Evolutionary conservation across 2,797 vertebrate species (phyloP).

Genomic region (Distichodus sexfasciatus): DNA sequence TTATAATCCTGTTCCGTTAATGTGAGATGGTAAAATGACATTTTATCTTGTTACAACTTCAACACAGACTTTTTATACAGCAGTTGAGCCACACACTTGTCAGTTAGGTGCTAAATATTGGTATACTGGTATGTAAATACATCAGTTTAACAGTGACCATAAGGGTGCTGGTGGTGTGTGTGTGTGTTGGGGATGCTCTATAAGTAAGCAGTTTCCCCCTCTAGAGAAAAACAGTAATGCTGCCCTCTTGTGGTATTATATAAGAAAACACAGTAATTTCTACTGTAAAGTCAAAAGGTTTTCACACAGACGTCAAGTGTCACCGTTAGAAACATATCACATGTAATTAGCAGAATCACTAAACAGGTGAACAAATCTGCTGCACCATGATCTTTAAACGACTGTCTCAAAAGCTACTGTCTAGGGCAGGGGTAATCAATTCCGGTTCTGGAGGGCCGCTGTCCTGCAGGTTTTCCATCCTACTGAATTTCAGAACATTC

Average conservation of each 20-base stretch:
- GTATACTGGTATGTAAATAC: too few species aligned
- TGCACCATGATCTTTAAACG: neutral
- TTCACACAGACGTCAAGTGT: neutral
- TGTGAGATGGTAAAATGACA: too few species aligned
- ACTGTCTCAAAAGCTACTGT: neutral
- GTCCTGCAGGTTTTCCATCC: too few species aligned
- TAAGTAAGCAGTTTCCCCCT: neutral
- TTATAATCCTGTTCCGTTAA: too few species aligned
- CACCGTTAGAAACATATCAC: neutral
- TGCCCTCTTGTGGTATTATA: conserved; percentile 33
- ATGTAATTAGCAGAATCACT: neutral
- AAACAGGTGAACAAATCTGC: neutral
- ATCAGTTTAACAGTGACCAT: too few species aligned
- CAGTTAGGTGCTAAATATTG: too few species aligned
- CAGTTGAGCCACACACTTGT: too few species aligned
- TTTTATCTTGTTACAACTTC: too few species aligned
- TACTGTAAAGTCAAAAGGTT: neutral
- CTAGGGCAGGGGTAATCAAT: neutral
- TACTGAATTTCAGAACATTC: too few species aligned
- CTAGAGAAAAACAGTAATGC: conserved; percentile 23
- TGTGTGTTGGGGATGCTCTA: neutral
- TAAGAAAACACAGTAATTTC: conserved; percentile 7
- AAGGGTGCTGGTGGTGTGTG: too few species aligned
- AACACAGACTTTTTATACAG: too few species aligned
- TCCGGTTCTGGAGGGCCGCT: too few species aligned